Conservation (phyloP, 1,140 invertebrate genomes). For the Cephus cinctus region DNA sequence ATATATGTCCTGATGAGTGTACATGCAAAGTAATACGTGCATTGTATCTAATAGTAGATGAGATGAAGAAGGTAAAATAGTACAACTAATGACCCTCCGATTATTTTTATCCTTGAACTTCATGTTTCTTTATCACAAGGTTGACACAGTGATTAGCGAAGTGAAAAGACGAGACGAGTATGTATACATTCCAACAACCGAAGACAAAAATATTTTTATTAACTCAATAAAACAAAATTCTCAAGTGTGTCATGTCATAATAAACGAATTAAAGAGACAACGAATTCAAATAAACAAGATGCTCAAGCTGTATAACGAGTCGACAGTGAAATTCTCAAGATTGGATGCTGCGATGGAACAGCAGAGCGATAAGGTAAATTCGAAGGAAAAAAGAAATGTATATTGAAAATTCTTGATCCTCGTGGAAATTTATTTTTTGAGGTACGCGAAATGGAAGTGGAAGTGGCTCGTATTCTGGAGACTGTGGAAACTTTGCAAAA, state of each 20-base stretch:
- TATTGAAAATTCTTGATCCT: not conserved
- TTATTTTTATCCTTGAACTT: too few relatives aligned
- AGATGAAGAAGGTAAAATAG: constrained; percentile 12
- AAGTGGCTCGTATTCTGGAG: not conserved
- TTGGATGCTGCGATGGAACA: not conserved
- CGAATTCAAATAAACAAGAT: constrained; percentile 13
- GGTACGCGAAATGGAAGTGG: not conserved
- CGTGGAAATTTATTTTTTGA: not conserved
- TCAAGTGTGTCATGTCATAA: constrained; percentile 7
- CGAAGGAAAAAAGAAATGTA: too few relatives aligned
- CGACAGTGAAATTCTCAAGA: constrained; percentile 1
- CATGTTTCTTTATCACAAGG: too few relatives aligned
- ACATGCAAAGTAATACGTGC: constrained; percentile 11
- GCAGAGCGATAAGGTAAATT: constrained; percentile 7
- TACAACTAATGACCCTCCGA: too few relatives aligned
- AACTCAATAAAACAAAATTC: constrained; percentile 4
- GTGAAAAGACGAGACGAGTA: not conserved
- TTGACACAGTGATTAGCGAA: not conserved
- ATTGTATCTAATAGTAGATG: constrained; percentile 4
- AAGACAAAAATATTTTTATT: constrained; percentile 8
- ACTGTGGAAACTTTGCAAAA: not conserved
- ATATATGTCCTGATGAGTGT: not conserved
- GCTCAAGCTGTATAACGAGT: constrained; percentile 5
- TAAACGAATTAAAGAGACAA: constrained; percentile 13
- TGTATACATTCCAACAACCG: constrained; percentile 1